Percentiles rank a stretch among this genome's conserved stretches.
These are phyloP conservation scores for Lycocorax pyrrhopterus DNA, from an alignment of 2,113 vertebrate genomes.

Conservation along the genomic window DNA sequence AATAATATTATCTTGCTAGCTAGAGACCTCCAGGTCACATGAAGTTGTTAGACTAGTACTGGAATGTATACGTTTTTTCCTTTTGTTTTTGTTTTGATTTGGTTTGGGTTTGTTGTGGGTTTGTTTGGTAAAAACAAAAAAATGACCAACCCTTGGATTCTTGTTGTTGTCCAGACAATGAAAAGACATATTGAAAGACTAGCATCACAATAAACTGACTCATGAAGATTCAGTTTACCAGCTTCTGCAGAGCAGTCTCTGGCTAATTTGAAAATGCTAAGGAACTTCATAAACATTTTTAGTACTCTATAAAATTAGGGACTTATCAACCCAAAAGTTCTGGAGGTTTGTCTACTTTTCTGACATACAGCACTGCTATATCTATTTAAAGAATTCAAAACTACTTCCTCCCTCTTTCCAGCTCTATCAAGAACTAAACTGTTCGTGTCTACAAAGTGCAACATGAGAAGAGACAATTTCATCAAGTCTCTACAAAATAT, in stretches of 20 bases:
- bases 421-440: neutral
- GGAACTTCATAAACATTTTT: slow-evolving; percentile 13
- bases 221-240: neutral
- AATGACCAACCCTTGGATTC: neutral
- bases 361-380: neutral
- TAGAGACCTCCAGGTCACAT: neutral
- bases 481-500: neutral
- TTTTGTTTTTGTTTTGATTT: neutral
- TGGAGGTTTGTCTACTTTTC: neutral
- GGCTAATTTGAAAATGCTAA: neutral
- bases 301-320: neutral
- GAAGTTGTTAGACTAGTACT: neutral
- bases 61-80: neutral
- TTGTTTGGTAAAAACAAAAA: neutral
- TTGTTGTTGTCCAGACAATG: neutral
- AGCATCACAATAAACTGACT: neutral
- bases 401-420: neutral
- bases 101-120: neutral
- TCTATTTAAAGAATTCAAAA: neutral
- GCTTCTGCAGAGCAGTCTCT: neutral
- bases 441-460: neutral
- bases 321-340: slow-evolving; percentile 30
- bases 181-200: neutral
- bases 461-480: neutral
- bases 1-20: slow-evolving; percentile 1